A percentile compares a stretch with the other conserved stretches of the same genome.
These are phyloP conservation scores for Acanthis flammea DNA, from an alignment of 2,797 vertebrate species.

Conservation along the genomic window DNA sequence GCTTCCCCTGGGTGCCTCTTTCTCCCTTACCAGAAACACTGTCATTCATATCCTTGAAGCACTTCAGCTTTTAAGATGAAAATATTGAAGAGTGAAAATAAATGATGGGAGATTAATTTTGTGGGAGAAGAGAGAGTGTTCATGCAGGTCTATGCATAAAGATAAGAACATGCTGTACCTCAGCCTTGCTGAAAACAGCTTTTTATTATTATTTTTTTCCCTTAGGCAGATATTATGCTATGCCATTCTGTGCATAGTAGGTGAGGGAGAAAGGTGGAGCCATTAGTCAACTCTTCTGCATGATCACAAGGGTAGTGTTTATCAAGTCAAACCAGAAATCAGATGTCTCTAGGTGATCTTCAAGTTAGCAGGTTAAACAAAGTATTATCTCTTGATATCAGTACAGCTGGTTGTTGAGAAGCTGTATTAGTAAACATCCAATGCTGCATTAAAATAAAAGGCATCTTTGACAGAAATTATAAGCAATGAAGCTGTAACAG, in stretches of 20 bases:
- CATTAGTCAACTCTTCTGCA: neutral
- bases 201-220: neutral
- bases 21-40: neutral
- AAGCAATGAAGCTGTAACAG: neutral
- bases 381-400: neutral
- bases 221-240: neutral
- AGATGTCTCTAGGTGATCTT: neutral
- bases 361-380: neutral
- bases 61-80: neutral
- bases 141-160: neutral
- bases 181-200: neutral
- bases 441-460: neutral
- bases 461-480: neutral
- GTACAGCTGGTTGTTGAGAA: neutral
- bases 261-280: neutral
- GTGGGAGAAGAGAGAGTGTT: neutral
- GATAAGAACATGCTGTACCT: neutral
- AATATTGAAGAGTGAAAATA: neutral
- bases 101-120: neutral
- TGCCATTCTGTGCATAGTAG: neutral
- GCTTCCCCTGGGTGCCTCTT: neutral
- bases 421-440: neutral
- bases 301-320: neutral
- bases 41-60: neutral
- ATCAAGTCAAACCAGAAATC: neutral